Conservation (phyloP, 2,113 vertebrate species). For the Arenaria interpres region DNA sequence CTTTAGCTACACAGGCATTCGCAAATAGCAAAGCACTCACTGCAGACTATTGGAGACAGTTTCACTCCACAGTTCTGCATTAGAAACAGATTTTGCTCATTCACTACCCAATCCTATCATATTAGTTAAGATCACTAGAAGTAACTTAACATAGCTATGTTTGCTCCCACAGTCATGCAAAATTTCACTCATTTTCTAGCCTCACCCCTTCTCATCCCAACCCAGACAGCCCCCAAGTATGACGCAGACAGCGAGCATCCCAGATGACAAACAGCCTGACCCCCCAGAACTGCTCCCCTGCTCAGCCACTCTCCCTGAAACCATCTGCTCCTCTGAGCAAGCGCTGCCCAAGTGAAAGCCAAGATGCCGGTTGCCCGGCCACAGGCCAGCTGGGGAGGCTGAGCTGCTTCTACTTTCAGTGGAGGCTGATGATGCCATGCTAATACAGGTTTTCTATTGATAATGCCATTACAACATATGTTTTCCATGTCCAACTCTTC, state of each 20-base stretch:
- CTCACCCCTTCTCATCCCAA: neutral
- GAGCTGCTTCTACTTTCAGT: neutral
- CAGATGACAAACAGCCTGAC: neutral
- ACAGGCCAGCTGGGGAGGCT: neutral
- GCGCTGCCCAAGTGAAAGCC: neutral
- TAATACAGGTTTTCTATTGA: neutral
- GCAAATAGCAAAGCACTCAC: neutral
- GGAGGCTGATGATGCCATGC: neutral
- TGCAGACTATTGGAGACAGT: neutral
- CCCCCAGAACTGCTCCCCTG: neutral
- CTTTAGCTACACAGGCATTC: neutral
- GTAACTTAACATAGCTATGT: neutral
- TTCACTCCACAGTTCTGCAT: neutral
- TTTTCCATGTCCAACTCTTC: neutral
- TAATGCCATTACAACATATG: neutral
- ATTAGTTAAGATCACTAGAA: neutral
- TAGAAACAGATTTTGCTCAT: neutral
- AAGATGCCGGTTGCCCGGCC: neutral
- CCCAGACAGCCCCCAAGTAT: no score
- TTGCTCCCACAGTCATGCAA: neutral
- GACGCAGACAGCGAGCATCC: rapidly evolving
- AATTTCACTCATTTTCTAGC: neutral
- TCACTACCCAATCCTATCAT: neutral
- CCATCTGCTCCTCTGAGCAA: neutral
- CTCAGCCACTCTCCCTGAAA: neutral